Evolutionary conservation across 2,888 invertebrate species (phyloP), one percentile per base, ranked within the genome.

Genomic region (Meandrusa payeni): DNA sequence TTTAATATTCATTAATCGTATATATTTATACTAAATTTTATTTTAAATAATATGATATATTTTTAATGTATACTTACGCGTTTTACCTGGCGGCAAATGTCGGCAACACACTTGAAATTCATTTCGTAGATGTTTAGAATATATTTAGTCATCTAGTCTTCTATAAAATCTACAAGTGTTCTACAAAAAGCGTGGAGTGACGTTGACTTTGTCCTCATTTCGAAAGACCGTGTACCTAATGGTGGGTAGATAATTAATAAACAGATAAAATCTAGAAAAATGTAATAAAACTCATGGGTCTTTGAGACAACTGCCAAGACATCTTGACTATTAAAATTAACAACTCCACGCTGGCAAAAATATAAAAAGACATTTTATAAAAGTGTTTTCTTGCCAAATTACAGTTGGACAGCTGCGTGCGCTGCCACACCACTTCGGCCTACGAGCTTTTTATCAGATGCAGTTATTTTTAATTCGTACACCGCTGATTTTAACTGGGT

Each of bases 301-400:
- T 80, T 81, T 81, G 80, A 76, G 68, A 71, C 74, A 75, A 71
- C 75, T 85, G 86, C 86, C 85, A 86, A 86, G 79, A 80, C 59
- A 69, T 78, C 68, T 69, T 72, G 72, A 74, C 69, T 79, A 85
- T 83, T 78, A 80, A 79, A 83, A 82, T 81, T 76, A 77, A 80
- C 70, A 74, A 64, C 69, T 53, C 57, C 56, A 53, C 57, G 66
- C 61, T 47, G 54, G 67, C 63, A 57, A 72, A 80, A 80, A 82
- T 77, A 80, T 79, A 79, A n/a, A 76, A 64, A 70, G 55, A 57
- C 69, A 68, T 69, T 44, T 79, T 77, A 75, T 61, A 64, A 75
- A 76, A 74, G 64, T 68, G 70, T 80, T 75, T 74, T 69, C 67
- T 64, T 81, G 76, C 75, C 77, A 85, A 79, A 79, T 76, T 80